phyloP scores from a whole-genome alignment of 1,140 invertebrate species.

The Periplaneta americana region DNA sequence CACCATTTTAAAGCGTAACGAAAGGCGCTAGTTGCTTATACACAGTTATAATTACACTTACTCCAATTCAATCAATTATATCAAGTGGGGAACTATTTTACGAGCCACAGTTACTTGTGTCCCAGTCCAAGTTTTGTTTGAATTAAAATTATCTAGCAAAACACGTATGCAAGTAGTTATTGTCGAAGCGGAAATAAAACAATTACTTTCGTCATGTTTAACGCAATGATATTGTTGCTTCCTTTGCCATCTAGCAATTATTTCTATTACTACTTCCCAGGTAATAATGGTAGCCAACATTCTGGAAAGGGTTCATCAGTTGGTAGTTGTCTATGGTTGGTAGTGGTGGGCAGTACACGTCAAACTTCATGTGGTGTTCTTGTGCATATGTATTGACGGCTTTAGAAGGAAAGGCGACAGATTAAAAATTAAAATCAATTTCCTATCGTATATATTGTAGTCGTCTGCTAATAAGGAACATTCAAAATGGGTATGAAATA shows the following conservation, averaged over 20 bases:
- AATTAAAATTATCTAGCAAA: too few species aligned
- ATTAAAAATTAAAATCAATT: not conserved
- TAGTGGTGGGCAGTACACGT: not conserved
- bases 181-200: too few species aligned
- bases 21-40: too few species aligned
- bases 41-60: too few species aligned
- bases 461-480: not conserved
- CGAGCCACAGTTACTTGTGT: too few species aligned
- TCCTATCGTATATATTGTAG: not conserved
- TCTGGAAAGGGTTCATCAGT: too few species aligned
- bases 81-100: too few species aligned
- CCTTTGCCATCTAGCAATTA: not conserved
- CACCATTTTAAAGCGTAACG: too few species aligned
- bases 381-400: not conserved
- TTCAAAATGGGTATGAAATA: not conserved
- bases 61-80: too few species aligned
- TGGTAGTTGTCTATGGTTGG: not conserved
- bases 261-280: not conserved
- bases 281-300: not conserved
- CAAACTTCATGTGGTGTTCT: slow-evolving; percentile 1
- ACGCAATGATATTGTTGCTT: not conserved
- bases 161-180: too few species aligned
- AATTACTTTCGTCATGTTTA: too few species aligned
- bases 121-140: too few species aligned
- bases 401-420: not conserved